phyloP scores from a whole-genome alignment of 2,888 invertebrate genomes.

The Diogma glabrata region DNA sequence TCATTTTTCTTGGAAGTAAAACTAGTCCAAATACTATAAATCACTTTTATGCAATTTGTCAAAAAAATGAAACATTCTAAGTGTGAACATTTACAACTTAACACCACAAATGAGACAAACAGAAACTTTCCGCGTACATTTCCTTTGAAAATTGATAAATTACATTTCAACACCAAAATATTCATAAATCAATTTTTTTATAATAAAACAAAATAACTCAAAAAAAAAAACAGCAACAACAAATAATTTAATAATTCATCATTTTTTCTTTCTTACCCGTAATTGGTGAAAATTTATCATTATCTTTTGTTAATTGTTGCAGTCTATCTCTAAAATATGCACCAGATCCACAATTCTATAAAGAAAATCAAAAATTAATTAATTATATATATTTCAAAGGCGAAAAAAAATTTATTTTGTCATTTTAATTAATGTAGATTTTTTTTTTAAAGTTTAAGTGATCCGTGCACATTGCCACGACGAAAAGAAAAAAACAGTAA shows the following conservation, averaged over 20 bases:
- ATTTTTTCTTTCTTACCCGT: slow-evolving; percentile 25
- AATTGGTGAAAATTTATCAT: slow-evolving; percentile 32
- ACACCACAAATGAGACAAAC: too few species aligned
- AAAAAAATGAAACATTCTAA: too few species aligned
- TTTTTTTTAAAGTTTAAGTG: not conserved
- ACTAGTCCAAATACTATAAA: too few species aligned
- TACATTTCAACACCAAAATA: too few species aligned
- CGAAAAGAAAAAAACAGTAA: not conserved
- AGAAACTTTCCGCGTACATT: too few species aligned
- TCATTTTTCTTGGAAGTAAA: too few species aligned
- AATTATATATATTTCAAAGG: not conserved
- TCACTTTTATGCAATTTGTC: too few species aligned
- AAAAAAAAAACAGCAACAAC: too few species aligned
- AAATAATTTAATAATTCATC: not conserved
- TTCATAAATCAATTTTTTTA: too few species aligned
- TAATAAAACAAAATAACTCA: too few species aligned
- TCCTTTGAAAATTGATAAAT: too few species aligned
- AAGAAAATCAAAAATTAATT: slow-evolving; percentile 8
- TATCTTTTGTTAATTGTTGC: slow-evolving; percentile 30
- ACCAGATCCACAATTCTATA: slow-evolving; percentile 34
- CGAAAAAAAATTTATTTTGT: not conserved
- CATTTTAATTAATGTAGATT: slow-evolving; percentile 2
- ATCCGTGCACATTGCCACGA: not conserved
- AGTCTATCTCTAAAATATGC: slow-evolving; percentile 35
- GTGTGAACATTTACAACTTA: too few species aligned